Percentiles rank a stretch among this genome's conserved stretches.
phyloP scores from a whole-genome alignment of 2,113 vertebrate species.

The Polypterus senegalus region DNA sequence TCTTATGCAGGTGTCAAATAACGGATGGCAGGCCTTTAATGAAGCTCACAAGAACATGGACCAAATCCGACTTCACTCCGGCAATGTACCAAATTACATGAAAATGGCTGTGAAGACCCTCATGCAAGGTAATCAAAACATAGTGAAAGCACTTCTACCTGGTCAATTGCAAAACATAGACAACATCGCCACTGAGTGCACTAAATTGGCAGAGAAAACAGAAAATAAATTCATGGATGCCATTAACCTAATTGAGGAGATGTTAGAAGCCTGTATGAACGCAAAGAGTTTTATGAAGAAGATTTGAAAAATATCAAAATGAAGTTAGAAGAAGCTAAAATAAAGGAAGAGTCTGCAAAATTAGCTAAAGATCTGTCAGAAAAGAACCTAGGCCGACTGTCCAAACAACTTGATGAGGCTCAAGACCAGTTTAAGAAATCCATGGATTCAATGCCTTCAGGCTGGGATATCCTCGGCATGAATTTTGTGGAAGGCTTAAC shows the following conservation, averaged over 20 bases:
- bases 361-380: constrained; percentile 6
- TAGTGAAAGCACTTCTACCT: constrained; percentile 22
- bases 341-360: constrained; percentile 1
- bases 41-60: constrained; percentile 32
- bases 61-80: constrained; percentile 25
- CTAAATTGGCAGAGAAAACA: constrained; percentile 1
- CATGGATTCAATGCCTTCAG: constrained; percentile 11
- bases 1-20: constrained; percentile 27
- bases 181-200: constrained; percentile 21
- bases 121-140: constrained; percentile 13
- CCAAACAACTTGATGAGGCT: constrained; percentile 5
- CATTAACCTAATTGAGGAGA: constrained; percentile 17
- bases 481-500: constrained; percentile 13
- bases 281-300: constrained; percentile 13
- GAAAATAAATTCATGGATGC: constrained; percentile 15
- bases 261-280: constrained; percentile 18
- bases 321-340: constrained; percentile 9
- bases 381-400: background rate
- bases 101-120: constrained; percentile 21
- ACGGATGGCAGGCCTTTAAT: constrained; percentile 24
- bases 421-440: constrained; percentile 10
- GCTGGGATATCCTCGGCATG: constrained; percentile 21
- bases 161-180: constrained; percentile 22
- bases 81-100: constrained; percentile 25
- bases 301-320: constrained; percentile 6